Evolutionary conservation across 2,888 invertebrate species (phyloP), one percentile per base, ranked within the genome.

Genomic region (Aspidiotus rigidus): DNA sequence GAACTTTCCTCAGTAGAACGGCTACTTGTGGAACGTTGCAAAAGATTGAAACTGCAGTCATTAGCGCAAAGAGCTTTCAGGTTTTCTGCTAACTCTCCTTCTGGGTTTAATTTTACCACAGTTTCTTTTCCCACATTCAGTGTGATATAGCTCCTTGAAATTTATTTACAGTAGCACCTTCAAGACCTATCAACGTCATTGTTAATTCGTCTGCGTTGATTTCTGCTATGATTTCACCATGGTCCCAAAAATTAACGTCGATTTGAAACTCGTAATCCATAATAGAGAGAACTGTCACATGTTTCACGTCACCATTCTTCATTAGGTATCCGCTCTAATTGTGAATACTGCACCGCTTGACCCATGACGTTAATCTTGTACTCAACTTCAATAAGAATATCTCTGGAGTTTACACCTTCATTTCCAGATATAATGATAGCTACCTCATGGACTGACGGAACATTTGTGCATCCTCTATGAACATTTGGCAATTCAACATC

Each of bases 71-170:
- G 49, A 44, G 49, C 15, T 56, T 56, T 56, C 56, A 56, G 15
- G 56, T 56, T 56, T 56, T 56, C 16, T 56, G n/a, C 16, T 56
- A 15, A 8, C 7, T 15, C 9, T 15, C 28, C 15, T 17, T 59
- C 60, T 17, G 60, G 60, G 28, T 59, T 59, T 17, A 59, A 7
- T 59, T 15, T 59, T 15, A 59, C 60, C 15, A 11, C 28, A 11
- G 60, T 59, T 7, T 15, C 10, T 59, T 59, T 59, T 10, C 28
- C 28, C 10, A 59, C 60, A 13, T 59, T 59, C 28, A 59, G 28
- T 28, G 60, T 59, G 10, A 59, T n/a, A n/a, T 28, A 10, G 60
- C 60, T 59, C 60, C 60, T 59, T 59, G 60, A 17, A 17, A 59
- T 17, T 28, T 11, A 39, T 28, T 59, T 13, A 59, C 60, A 11